Conservation (phyloP, 1,140 invertebrate genomes). For the Lucilia sericata region DNA sequence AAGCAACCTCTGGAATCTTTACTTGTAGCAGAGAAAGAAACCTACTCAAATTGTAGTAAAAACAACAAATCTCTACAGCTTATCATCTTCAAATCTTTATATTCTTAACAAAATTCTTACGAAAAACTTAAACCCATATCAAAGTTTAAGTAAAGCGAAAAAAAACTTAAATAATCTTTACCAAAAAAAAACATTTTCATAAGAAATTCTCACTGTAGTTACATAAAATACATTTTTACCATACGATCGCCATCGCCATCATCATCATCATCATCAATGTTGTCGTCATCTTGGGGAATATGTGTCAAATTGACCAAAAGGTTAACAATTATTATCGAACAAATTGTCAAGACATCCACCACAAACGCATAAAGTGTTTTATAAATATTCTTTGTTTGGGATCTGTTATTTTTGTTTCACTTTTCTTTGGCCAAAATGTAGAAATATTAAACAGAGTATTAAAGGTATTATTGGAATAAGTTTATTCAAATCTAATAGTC, state of each 20-base stretch:
- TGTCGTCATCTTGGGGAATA: slow-evolving; percentile 45
- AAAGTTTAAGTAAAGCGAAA: slow-evolving; percentile 24
- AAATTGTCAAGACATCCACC: slow-evolving; percentile 61
- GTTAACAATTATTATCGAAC: slow-evolving; percentile 67
- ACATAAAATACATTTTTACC: slow-evolving; percentile 40
- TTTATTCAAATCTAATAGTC: neutral
- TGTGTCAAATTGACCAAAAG: slow-evolving; percentile 61
- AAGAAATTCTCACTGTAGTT: slow-evolving; percentile 46
- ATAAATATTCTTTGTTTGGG: neutral
- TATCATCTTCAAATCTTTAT: slow-evolving; percentile 32
- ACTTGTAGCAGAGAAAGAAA: neutral
- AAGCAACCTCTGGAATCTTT: neutral
- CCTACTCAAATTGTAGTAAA: slow-evolving; percentile 25
- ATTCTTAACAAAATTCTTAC: slow-evolving; percentile 37
- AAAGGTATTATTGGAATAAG: neutral
- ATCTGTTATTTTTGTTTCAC: neutral
- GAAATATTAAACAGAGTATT: neutral
- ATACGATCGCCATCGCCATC: slow-evolving; percentile 27
- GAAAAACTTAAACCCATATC: slow-evolving; percentile 40
- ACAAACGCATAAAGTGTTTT: slow-evolving; percentile 27
- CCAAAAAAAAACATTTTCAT: slow-evolving; percentile 41
- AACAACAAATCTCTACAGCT: slow-evolving; percentile 33
- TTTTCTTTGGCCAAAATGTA: neutral
- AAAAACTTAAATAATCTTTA: neutral
- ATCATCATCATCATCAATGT: neutral